Evolutionary conservation across 2,797 vertebrate genomes (phyloP), one percentile per base, ranked within the genome.

Genomic region (Periophthalmus magnuspinnatus): DNA sequence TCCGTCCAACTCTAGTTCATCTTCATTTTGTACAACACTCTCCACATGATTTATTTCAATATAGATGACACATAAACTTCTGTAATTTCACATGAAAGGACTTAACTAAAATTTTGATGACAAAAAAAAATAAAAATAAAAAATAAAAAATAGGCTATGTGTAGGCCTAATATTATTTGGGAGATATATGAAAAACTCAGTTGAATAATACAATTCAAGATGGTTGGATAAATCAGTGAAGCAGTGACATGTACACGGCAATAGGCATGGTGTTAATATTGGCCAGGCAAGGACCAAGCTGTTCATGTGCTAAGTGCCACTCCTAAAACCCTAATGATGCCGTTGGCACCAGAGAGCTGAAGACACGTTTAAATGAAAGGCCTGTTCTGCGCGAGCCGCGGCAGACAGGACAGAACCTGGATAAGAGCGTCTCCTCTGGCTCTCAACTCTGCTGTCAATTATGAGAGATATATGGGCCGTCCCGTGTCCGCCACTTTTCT

Each of bases 241-340:
- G 67, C 74, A 61, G 58, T 85, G 19, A 47, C 45, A 9, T 55
- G 38, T 57, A 61, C 67, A 73, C 5, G 52, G 52, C 19, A 58
- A 50, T 24, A 75, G 66, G 66, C 81, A 74, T 81, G 83, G 83
- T 84, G 79, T 67, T 76, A 81, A 89, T 84, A 86, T 87, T 88
- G 47, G 47, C 50, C 65, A 72, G 76, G 83, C 82, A 83, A 84
- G 82, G 87, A 85, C 84, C 79, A 70, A 75, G 83, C 78, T 84
- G 84, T 83, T 86, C 82, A 80, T 84, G 86, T 82, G 87, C 83
- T 89, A 89, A 89, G 86, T 89, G 84, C 86, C 85, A 77, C 86
- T 88, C 85, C 85, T 91, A 87, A 91, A 90, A 85, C 77, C 84
- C 83, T 89, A 88, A 89, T 84, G 88, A 89, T 81, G 82, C 83